Evolutionary conservation across 2,797 vertebrate species (phyloP), one percentile per base, ranked within the genome.

Genomic region (Pteropus rufus): DNA sequence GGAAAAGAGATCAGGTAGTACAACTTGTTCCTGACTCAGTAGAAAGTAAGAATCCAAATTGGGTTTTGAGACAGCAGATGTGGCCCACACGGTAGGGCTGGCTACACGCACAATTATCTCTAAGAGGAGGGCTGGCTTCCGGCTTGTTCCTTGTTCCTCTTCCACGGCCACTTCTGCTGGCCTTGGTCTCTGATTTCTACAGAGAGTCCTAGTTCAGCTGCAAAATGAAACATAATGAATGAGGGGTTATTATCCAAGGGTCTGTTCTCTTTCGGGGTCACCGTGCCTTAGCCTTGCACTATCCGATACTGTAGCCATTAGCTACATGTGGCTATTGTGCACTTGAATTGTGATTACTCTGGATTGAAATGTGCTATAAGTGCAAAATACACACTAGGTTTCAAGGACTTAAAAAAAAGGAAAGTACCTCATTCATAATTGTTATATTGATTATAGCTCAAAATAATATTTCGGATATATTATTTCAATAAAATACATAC

Each of bases 1-100:
- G 41, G 91, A 94, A 89, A 91, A 93, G 79, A 82, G 75, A 95
- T 77, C 24, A 83, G 87, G 64, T 95, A 93, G 73, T 86, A 75
- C 72, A 69, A 77, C 73, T 93, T 95, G 70, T 93, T 93, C 89
- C 64, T 64, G 79, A 96, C 80, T 69, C 52, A 75, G 69, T 75
- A 89, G 91, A 94, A 91, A 96, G 94, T 73, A 85, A 31, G 39
- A 95, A 79, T 65, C 58, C 41, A 83, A 90, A 87, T 54, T 95
- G 90, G 64, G 44, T 86, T 95, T 95, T 65, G 79, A 85, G 49
- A 89, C 49, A 89, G 62, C 86, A 95, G 77, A 89, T 95, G 86
- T 56, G 67, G 64, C 80, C 75, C 60, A 88, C 86, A 73, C n/a
- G 15, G 9, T n/a, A 56, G 82, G 81, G 60, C 65, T 77, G 52